Evolutionary conservation across 2,888 invertebrate genomes (phyloP).

Genomic region (Disparrhopalites patrizii): DNA sequence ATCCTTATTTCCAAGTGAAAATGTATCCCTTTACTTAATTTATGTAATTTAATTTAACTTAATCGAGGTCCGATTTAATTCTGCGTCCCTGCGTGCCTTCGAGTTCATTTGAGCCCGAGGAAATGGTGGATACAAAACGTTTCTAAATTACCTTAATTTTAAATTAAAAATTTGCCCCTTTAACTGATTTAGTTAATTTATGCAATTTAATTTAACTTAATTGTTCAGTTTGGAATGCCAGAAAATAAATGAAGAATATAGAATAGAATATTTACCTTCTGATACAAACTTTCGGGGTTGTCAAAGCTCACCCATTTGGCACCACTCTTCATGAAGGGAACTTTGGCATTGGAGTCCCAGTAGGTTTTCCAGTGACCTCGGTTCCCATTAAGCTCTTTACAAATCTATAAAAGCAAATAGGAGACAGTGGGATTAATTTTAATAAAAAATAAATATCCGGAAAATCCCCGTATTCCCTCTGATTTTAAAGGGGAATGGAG

Average conservation of each 20-base stretch:
- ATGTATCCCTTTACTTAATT: too few relatives aligned
- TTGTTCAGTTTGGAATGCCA: slow-evolving; percentile 20
- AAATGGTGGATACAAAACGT: too few relatives aligned
- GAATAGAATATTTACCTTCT: slow-evolving; percentile 65
- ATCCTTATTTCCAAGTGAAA: too few relatives aligned
- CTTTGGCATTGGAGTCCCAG: slow-evolving; percentile 65
- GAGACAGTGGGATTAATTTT: slow-evolving; percentile 30
- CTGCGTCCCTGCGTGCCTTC: too few relatives aligned
- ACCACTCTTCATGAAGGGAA: slow-evolving; percentile 61
- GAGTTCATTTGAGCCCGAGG: too few relatives aligned
- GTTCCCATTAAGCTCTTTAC: slow-evolving; percentile 58
- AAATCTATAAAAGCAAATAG: slow-evolving; percentile 57
- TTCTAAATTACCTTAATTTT: too few relatives aligned
- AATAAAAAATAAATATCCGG: background rate
- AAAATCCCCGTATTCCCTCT: background rate
- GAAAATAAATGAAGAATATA: too few relatives aligned
- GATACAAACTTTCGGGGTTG: slow-evolving; percentile 66
- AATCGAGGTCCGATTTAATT: too few relatives aligned
- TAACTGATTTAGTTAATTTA: too few relatives aligned
- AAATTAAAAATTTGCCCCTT: too few relatives aligned
- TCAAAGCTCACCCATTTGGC: slow-evolving; percentile 72
- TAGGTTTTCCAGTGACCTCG: slow-evolving; percentile 62
- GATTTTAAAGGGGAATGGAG: background rate
- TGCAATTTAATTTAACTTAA: too few relatives aligned
- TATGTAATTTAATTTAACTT: too few relatives aligned